Percentiles rank a stretch among this genome's conserved stretches.
Conservation (phyloP, 2,113 vertebrate genomes). For the Sclerurus mexicanus region DNA sequence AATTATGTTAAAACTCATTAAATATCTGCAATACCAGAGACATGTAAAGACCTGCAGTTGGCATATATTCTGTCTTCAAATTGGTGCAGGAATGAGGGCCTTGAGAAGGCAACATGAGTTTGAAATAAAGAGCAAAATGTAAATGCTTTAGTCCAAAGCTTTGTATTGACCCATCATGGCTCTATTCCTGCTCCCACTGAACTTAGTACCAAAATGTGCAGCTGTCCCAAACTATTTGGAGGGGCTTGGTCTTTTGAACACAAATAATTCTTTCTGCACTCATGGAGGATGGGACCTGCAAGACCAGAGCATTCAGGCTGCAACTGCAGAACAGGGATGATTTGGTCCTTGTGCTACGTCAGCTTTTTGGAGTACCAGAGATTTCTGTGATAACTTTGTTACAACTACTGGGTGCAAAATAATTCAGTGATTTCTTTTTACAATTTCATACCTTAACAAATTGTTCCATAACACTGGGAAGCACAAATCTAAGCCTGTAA, state of each 20-base stretch:
- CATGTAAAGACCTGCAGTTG: not conserved
- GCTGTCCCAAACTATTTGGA: not conserved
- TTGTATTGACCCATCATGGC: not conserved
- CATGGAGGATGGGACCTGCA: not conserved
- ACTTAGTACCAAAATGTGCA: not conserved
- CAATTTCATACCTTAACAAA: not conserved
- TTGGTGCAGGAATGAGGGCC: not conserved
- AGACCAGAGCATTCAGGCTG: not conserved
- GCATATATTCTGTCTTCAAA: not conserved
- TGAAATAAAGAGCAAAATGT: not conserved
- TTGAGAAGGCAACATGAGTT: not conserved
- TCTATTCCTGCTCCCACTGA: not conserved
- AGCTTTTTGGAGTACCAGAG: not conserved
- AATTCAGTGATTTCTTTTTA: not conserved
- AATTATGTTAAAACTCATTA: slow-evolving; percentile 64
- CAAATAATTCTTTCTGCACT: not conserved
- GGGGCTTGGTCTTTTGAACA: not conserved
- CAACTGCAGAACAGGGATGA: not conserved
- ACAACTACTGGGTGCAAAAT: not conserved
- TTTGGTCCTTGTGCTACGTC: not conserved
- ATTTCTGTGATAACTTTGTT: not conserved
- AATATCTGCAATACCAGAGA: not conserved
- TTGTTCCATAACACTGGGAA: not conserved
- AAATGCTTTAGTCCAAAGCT: not conserved
- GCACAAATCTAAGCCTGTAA: not conserved